These are phyloP conservation scores for Phoeniculus purpureus DNA, from an alignment of 2,797 vertebrate species.

Conservation along the genomic window DNA sequence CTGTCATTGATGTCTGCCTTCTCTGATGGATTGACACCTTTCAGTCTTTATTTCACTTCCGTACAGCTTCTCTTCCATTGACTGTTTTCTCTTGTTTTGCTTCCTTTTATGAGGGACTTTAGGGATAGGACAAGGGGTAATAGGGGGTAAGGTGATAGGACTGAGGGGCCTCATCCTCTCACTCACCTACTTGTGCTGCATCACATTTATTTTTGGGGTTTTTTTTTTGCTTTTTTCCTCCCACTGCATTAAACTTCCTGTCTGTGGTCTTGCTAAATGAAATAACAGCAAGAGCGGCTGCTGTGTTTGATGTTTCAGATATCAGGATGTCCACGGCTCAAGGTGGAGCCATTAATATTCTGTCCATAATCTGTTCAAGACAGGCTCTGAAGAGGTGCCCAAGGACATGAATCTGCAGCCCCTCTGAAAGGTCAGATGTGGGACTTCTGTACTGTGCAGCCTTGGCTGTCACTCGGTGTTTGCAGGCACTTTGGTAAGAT, in stretches of 20 bases:
- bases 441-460: not conserved
- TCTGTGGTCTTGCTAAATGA: not conserved
- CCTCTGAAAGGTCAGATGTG: not conserved
- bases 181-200: not conserved
- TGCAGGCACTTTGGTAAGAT: not conserved
- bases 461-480: not conserved
- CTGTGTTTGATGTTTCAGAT: not conserved
- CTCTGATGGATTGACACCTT: not conserved
- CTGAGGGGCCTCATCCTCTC: not conserved
- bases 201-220: not conserved
- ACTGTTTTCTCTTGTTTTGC: not conserved
- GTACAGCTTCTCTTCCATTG: not conserved
- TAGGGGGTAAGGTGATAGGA: too few relatives aligned
- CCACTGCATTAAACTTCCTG: not conserved
- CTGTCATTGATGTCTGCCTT: not conserved
- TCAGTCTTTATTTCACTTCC: not conserved
- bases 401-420: slow-evolving; percentile 9
- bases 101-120: too few relatives aligned
- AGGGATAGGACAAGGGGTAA: too few relatives aligned
- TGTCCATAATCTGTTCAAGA: not conserved
- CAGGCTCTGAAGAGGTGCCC: not conserved
- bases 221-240: too few relatives aligned
- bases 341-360: not conserved
- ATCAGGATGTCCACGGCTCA: not conserved
- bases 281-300: not conserved